Percentiles rank a stretch among this genome's conserved stretches.
Conservation (phyloP, 2,888 invertebrate genomes). For the Ferdinandea cuprea region DNA sequence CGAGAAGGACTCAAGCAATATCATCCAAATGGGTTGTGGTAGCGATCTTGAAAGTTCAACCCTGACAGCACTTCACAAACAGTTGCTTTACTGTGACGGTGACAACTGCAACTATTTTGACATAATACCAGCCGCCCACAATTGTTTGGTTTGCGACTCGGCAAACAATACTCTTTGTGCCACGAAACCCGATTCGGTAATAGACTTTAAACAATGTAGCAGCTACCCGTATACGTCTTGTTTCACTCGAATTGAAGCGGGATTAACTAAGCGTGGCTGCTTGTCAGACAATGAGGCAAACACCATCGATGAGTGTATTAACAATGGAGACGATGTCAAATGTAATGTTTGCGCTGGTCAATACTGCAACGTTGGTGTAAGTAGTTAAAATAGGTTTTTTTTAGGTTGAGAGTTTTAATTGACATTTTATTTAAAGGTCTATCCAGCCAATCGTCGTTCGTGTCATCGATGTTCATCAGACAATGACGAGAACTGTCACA, state of each 20-base stretch:
- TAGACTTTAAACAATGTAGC: conserved; percentile 39
- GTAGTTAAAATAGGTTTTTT: neutral
- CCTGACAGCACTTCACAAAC: conserved; percentile 75
- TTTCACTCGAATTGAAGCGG: conserved; percentile 77
- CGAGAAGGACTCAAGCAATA: conserved; percentile 48
- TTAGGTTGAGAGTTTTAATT: neutral
- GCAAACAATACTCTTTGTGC: conserved; percentile 73
- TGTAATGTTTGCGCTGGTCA: conserved; percentile 76
- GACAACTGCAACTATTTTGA: conserved; percentile 78
- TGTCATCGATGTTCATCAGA: conserved; percentile 79
- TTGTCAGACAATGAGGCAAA: conserved; percentile 75
- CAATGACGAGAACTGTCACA: conserved; percentile 76
- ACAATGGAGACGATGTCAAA: conserved; percentile 25
- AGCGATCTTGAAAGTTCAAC: conserved; percentile 76
- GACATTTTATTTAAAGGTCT: conserved; percentile 56
- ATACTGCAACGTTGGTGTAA: conserved; percentile 76
- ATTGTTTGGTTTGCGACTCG: conserved; percentile 78
- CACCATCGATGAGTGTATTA: conserved; percentile 76
- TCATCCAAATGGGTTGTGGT: conserved; percentile 78
- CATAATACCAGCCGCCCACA: conserved; percentile 44
- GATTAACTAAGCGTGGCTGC: conserved; percentile 78
- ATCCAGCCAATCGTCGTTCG: conserved; percentile 77
- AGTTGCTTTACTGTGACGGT: conserved; percentile 77
- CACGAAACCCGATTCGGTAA: neutral
- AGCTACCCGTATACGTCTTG: conserved; percentile 77